Conservation (phyloP, 1,140 invertebrate genomes). For the Heliconius congener region DNA sequence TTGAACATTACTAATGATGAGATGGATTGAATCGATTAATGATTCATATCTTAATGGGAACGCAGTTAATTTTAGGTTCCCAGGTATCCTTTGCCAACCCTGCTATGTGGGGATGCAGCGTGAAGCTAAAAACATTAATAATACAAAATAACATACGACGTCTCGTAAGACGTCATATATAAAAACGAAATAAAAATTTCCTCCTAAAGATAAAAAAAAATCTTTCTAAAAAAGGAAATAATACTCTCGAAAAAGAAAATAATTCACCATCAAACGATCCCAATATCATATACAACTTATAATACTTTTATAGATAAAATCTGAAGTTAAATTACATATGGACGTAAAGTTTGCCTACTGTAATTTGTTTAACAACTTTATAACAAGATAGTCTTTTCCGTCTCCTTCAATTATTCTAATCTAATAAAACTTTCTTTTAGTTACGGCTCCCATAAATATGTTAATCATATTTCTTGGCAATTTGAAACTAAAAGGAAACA, state of each 20-base stretch:
- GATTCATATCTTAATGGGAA: no score
- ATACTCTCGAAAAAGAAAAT: neutral
- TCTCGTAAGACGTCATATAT: no score
- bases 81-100: no score
- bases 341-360: neutral
- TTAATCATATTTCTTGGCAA: neutral
- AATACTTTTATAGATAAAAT: neutral
- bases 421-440: conserved; percentile 17
- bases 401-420: conserved; percentile 4
- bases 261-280: neutral
- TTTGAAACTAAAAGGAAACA: neutral
- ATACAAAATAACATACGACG: no score
- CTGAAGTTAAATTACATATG: conserved; percentile 3
- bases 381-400: neutral
- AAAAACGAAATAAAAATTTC: no score
- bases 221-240: neutral
- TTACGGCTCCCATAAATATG: conserved; percentile 11
- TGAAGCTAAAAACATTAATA: no score
- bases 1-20: neutral
- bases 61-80: no score
- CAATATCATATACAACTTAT: neutral
- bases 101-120: no score
- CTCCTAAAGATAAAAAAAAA: neutral
- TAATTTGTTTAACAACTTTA: neutral
- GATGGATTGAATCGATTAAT: no score